Evolutionary conservation across 2,797 vertebrate genomes (phyloP), one percentile per base, ranked within the genome.

Genomic region (Macroramphosus scolopax): DNA sequence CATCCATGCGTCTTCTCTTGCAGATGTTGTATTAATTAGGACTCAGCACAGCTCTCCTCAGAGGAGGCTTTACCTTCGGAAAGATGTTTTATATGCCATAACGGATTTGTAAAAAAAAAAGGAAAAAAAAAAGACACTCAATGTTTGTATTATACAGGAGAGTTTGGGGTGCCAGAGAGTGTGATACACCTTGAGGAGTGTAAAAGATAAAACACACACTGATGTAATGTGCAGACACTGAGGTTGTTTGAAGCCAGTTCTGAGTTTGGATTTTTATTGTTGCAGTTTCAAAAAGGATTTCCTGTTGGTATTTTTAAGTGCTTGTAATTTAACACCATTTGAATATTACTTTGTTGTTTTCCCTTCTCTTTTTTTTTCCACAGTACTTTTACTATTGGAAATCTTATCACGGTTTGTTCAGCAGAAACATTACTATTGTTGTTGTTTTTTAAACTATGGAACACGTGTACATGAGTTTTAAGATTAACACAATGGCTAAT

Each of bases 31-130:
- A 72, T 75, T 75, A 55, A 78, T 72, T 66, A 72, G 63, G 71
- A 77, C 74, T 71, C 67, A 77, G 83, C 82, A 74, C 77, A 77
- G 72, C 61, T 4, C 42, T 63, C 68, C 60, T 58, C 60, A 57
- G 63, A 17, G 46, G 68, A 79, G 72, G 72, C 51, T 75, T 78
- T 68, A 63, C 51, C 42, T 74, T 60, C 57, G 41, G 68, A 70
- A 62, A 75, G 55, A 82, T 78, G 79, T 88, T 90, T 90, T 89
- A 75, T 90, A 89, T 81, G 68, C 70, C 76, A 80, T 75, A 42
- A 81, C 58, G 68, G 67, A 85, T 91, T 89, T 90, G 75, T 89
- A 84, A 71, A 82, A 72, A 72, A 76, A 35, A 56, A 40, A 37
- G 10, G 1, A 41, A 1, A 17, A 5, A 14, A 61, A 51, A 77